Evolutionary conservation across 2,113 vertebrate species (phyloP), one percentile per base, ranked within the genome.

Genomic region (Petrocephalus zakoni): DNA sequence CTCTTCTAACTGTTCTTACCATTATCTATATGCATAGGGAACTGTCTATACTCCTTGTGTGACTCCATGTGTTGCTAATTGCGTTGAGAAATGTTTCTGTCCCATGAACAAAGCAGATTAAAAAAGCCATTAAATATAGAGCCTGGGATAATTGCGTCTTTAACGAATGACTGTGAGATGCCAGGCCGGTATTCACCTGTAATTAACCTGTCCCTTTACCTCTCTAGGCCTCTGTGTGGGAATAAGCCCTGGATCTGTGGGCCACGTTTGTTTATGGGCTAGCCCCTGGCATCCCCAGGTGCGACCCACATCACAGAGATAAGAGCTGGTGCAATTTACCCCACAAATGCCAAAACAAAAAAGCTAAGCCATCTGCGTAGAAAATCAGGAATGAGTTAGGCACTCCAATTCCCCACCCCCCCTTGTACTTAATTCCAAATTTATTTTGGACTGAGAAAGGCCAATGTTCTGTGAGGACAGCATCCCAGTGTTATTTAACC

Each of bases 61-160:
- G 21, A 13, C 11, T n/a, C 19, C n/a, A 0, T 42, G 5, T 64
- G 89, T 83, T 51, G 87, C 19, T 89, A 89, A 90, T 90, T 92
- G 87, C 90, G 88, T 90, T 89, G 56, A 91, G 87, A 89, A 89
- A 89, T 82, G 49, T 85, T 85, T 88, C 29, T 83, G 46, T 90
- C 51, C 13, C 49, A 15, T 89, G 9, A 52, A 87, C 72, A 83
- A 64, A 64, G 64, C 37, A 64, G 47, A 83, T 11, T 0, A n/a
- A 49, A 78, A n/a, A 29, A n/a, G 34, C 0, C 49, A 64, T 25
- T 7, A 42, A 25, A 42, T 19, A 25, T 49, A 56, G 49, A 34
- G 6, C 17, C 4, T 52, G 13, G 83, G 85, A 56, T 58, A 81
- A 87, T 82, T 89, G 89, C 61, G 51, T 52, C 29, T 87, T 87